These are phyloP conservation scores for Phoenicopterus ruber DNA, from an alignment of 2,113 vertebrate genomes.

Conservation along the genomic window DNA sequence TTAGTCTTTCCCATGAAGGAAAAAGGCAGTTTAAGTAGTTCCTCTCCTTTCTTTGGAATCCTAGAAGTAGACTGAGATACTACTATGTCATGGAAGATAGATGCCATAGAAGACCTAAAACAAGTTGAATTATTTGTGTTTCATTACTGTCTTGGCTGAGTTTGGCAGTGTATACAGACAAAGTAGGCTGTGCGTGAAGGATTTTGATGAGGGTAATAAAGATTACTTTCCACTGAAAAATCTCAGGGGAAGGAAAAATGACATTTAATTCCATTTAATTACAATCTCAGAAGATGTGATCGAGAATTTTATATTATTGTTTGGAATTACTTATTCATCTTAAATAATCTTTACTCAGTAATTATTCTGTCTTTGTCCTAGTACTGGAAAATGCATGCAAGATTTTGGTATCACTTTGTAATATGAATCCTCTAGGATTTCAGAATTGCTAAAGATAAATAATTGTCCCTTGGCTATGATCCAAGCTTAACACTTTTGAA, in stretches of 20 bases:
- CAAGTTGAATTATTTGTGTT: neutral
- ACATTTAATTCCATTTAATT: neutral
- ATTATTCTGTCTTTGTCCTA: neutral
- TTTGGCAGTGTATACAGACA: neutral
- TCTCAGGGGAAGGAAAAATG: neutral
- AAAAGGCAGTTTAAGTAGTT: neutral
- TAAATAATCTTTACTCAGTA: neutral
- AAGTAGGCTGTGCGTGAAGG: neutral
- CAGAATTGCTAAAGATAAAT: neutral
- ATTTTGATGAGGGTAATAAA: neutral
- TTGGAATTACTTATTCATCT: neutral
- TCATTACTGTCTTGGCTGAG: neutral
- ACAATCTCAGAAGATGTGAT: neutral
- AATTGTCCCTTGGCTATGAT: neutral
- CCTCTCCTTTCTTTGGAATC: neutral
- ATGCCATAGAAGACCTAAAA: neutral
- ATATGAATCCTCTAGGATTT: neutral
- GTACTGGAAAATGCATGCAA: neutral
- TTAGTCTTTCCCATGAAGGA: neutral
- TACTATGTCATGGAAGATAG: neutral
- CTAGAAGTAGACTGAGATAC: neutral
- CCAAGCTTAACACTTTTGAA: neutral
- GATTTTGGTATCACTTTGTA: neutral
- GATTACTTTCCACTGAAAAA: neutral
- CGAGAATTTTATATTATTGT: neutral